Evolutionary conservation across 2,888 invertebrate genomes (phyloP).

Genomic region (Halocaridina rubra): DNA sequence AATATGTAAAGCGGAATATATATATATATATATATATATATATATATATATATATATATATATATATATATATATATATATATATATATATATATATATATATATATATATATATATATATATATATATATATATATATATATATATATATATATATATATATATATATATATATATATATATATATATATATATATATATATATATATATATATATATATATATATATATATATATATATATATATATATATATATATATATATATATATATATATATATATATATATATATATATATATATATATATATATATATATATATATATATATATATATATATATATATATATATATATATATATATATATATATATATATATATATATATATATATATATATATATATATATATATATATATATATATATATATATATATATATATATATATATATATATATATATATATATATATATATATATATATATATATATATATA

Average conservation of each 20-base stretch:
- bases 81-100: conserved; percentile 31
- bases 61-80: conserved; percentile 17
- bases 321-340: conserved; percentile 12
- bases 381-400: conserved; percentile 20
- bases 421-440: conserved; percentile 12
- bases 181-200: conserved; percentile 20
- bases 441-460: conserved; percentile 5
- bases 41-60: conserved; percentile 27
- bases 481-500: conserved; percentile 2
- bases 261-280: conserved; percentile 22
- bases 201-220: conserved; percentile 6
- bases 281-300: conserved; percentile 7
- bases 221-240: conserved; percentile 14
- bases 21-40: conserved; percentile 30
- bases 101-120: conserved; percentile 26
- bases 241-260: conserved; percentile 25
- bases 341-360: conserved; percentile 24
- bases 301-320: conserved; percentile 22
- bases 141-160: conserved; percentile 15
- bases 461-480: conserved; percentile 10
- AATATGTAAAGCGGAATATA: background rate
- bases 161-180: conserved; percentile 25
- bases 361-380: conserved; percentile 21
- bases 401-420: conserved; percentile 17
- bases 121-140: conserved; percentile 22